A percentile compares a stretch with the other conserved stretches of the same genome.
phyloP scores from a whole-genome alignment of 2,888 invertebrate species.

The Anaspis maculata region DNA sequence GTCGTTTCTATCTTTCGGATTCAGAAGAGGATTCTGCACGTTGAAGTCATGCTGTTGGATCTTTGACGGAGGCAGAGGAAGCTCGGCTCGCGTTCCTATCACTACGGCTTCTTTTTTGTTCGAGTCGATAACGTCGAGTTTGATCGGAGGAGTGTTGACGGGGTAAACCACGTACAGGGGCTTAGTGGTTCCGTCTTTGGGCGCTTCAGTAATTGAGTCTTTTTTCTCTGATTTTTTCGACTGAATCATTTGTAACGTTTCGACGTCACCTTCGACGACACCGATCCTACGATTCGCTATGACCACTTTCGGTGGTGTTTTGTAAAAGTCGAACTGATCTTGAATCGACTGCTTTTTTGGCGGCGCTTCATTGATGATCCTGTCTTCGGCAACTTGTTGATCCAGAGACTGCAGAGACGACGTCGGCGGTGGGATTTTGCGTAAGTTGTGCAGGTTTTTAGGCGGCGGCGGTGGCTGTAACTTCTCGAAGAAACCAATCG shows the following conservation, averaged over 20 bases:
- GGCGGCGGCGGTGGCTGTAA: conserved; percentile 39
- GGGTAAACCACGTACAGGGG: conserved; percentile 51
- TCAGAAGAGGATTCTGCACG: conserved; percentile 43
- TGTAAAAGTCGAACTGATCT: conserved; percentile 32
- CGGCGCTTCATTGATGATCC: conserved; percentile 26
- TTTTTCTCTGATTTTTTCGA: conserved; percentile 42
- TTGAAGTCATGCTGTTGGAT: conserved; percentile 33
- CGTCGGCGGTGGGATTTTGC: conserved; percentile 44
- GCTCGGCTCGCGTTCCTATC: conserved; percentile 48
- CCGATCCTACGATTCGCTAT: conserved; percentile 41
- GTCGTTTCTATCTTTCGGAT: conserved; percentile 37
- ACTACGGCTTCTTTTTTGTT: conserved; percentile 47
- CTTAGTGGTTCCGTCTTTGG: conserved; percentile 28
- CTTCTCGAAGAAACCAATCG: conserved; percentile 40
- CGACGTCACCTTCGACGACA: conserved; percentile 47
- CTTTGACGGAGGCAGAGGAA: conserved; percentile 39
- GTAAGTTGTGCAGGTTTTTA: conserved; percentile 40
- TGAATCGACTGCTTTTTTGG: conserved; percentile 15
- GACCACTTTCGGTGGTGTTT: conserved; percentile 42
- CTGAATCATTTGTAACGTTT: conserved; percentile 64
- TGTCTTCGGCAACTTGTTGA: conserved; percentile 24
- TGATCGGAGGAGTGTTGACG: conserved; percentile 47
- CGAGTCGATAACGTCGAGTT: conserved; percentile 41
- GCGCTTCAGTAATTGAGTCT: conserved; percentile 21
- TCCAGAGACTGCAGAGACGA: conserved; percentile 3